phyloP scores from a whole-genome alignment of 1,140 invertebrate species.

The Heliconius himera region DNA sequence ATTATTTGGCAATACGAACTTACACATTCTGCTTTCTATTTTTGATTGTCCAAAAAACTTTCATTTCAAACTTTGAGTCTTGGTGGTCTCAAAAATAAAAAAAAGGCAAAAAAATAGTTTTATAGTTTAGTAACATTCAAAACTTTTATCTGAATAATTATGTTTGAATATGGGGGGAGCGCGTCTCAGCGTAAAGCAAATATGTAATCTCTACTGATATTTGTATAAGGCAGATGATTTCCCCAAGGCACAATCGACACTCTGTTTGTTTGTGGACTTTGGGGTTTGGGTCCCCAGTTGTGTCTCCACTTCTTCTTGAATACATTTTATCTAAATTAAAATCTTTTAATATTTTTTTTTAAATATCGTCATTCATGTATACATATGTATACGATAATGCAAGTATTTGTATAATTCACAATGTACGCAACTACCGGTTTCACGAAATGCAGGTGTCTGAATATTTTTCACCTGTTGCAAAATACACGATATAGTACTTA shows the following conservation, averaged over 20 bases:
- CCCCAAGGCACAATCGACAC: constrained; percentile 52
- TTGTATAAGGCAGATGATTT: constrained; percentile 50
- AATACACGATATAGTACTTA: neutral
- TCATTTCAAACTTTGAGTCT: no score
- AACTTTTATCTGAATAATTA: neutral
- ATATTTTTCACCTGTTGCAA: neutral
- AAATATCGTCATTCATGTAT: neutral
- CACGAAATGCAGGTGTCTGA: neutral
- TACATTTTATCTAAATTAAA: constrained; percentile 62
- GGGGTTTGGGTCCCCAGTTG: constrained; percentile 39
- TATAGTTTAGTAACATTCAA: neutral
- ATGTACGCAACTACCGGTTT: neutral
- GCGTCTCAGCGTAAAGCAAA: constrained; percentile 29
- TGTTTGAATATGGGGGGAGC: constrained; percentile 9
- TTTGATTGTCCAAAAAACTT: no score
- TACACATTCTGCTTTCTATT: no score
- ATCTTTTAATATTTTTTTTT: constrained; percentile 49
- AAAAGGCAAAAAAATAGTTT: no score
- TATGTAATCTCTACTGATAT: constrained; percentile 33
- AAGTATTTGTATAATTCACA: neutral
- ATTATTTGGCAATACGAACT: no score
- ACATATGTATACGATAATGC: neutral
- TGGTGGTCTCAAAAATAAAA: no score
- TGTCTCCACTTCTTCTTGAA: constrained; percentile 26
- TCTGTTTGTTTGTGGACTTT: constrained; percentile 27